Evolutionary conservation across 2,888 invertebrate species (phyloP), one percentile per base, ranked within the genome.

Genomic region (Sialis fuliginosa): DNA sequence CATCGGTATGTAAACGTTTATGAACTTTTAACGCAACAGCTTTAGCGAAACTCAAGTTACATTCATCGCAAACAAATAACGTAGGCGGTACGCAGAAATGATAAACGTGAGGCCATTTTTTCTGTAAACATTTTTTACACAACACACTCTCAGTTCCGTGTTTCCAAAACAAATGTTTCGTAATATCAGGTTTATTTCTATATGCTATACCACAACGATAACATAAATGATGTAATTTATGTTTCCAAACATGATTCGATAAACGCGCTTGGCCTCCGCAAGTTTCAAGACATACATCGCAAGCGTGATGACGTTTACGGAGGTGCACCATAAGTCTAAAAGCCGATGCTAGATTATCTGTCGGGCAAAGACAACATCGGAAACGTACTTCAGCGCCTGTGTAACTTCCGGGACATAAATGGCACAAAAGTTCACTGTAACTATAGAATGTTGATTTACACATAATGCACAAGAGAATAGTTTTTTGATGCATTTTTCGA

Each of bases 41-140:
- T 56, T 69, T 77, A 4, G 81, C 72, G 58, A 89, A 87, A 50
- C 73, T 78, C 39, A 79, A 68, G 58, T 74, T 78, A 60, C 90
- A 90, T 58, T 85, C 81, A 54, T 89, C 89, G 65, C 90, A 90
- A 2, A 71, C 66, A 62, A 89, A 89, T 47, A 75, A 70, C 7
- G 74, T 65, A 4, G 89, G 87, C 39, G 89, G 89, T 52, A 82
- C 76, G 61, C 90, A 90, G 58, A 90, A 90, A 61, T 90, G 90
- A 66, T 89, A 90, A 6, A 89, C 83, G 63, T 90, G 88, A 0
- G 87, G 87, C 90, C 90, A 90, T 57, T 88, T 88, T 59, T 89
- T 90, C 58, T 89, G 87, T 45, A 88, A 64, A 62, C 90, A 90
- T 57, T 75, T 79, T 62, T 87, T 87, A 60, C 90, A 90, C 34